Evolutionary conservation across 2,888 invertebrate genomes (phyloP), one percentile per base, ranked within the genome.

Genomic region (Orchesella flavescens): DNA sequence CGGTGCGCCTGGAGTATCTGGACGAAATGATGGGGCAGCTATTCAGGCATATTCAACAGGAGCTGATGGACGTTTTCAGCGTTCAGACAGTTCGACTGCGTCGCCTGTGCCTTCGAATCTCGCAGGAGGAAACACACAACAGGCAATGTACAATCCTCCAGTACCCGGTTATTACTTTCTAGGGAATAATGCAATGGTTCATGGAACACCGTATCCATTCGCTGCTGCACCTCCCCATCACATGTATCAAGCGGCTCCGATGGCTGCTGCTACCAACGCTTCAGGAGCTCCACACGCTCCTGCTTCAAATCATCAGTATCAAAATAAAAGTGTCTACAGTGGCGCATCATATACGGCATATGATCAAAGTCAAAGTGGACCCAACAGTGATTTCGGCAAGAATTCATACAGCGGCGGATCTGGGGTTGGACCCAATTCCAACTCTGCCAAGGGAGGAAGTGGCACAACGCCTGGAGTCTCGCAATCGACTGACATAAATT

Each of bases 401-500:
- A 86, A 84, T 85, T 87, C 87, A 75, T 86, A 86, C 65, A 77
- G 86, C 71, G 86, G 87, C 49, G 86, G 86, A 15, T 83, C 85
- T 7, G 87, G 87, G 43, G 88, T 86, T 63, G 86, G 85, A 24
- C 86, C 87, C 49, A 87, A 87, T 84, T 85, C 88, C 63, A 86
- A 84, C 72, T 79, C 86, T 21, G 86, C 85, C 24, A 87, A 87
- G 55, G 89, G 87, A 19, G 87, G 89, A 4, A 83, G 88, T 73
- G 89, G 89, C 89, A 91, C 89, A 74, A 93, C 79, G 93, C 93
- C 71, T 92, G 93, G 85, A 79, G 87, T 84, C 83, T 88, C 88
- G 34, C 88, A 88, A 86, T 84, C 87, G 68, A 93, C 94, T 73
- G 96, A 96, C 89, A 93, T 96, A 89, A 92, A 92, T 89, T 93